Base-by-base conservation (phyloP, 92 coral and sea anemone species). In the Phenganax stokvisi region DNA sequence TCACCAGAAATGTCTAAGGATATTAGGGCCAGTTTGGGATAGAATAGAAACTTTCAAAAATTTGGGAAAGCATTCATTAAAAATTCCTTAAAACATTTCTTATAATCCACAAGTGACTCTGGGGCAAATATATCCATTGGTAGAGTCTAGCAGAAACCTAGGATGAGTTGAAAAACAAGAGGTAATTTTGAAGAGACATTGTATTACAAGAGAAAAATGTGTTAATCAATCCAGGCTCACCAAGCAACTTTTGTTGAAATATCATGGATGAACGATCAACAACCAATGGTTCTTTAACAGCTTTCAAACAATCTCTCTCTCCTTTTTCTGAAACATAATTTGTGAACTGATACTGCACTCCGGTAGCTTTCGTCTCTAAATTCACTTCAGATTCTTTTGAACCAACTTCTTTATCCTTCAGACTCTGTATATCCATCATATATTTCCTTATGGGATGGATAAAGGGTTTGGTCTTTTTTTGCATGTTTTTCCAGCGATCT, bases 401-500 rank as follows among this genome's bases (percentile, higher is more conserved):
- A 28, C 64, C 85, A 6, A 82, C 51, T 28, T 72, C 90, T 77
- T 90, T 94, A 6, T 94, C 90, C 75, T 94, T 94, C 64, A 94
- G 56, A 7, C 87, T 92, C 53, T 72, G 37, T 0, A 94, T 83
- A 54, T 91, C 98, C 17, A 75, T 77, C 98, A 91, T 94, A 85
- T 94, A 90, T 52, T 90, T 94, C 56, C 98, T 84, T 53, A 94
- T 94, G 10, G 98, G 98, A 83, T 94, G 98, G 70, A 94, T 87
- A 66, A 94, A 94, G 54, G 98, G 98, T 51, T 88, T 90, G 57
- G 98, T 94, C 47, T 83, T 90, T 69, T 88, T 92, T 71, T 93
- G 91, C 98, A 94, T 94, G 66, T 86, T 87, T 74, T 91, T 92
- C 98, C 98, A 94, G 73, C 97, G 83, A 69, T 92, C 97, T 68